A percentile compares a stretch with the other conserved stretches of the same genome.
phyloP scores from a whole-genome alignment of 2,797 vertebrate species.

The Balearica regulorum region DNA sequence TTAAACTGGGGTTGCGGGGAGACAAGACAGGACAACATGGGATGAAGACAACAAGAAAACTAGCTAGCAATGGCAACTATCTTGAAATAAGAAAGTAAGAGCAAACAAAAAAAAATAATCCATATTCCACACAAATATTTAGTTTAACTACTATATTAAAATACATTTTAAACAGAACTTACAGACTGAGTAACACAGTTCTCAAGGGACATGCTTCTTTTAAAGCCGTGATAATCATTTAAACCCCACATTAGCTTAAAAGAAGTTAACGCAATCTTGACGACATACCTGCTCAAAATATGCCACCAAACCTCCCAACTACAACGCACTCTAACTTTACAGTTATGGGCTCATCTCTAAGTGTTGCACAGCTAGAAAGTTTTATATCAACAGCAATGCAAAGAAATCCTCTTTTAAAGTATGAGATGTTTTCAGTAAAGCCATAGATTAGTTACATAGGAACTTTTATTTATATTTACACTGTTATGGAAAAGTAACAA shows the following conservation, averaged over 20 bases:
- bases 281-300: background rate
- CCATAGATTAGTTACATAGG: background rate
- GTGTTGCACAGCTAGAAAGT: background rate
- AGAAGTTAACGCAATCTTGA: background rate
- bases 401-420: background rate
- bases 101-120: background rate
- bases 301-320: background rate
- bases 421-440: background rate
- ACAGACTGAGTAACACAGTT: background rate
- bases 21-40: background rate
- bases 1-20: background rate
- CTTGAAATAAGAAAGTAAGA: background rate
- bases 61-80: background rate
- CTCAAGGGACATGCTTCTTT: rapidly evolving
- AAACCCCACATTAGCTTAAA: background rate
- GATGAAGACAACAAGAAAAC: background rate
- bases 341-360: background rate
- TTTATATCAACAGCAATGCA: background rate
- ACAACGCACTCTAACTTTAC: background rate
- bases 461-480: background rate
- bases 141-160: background rate
- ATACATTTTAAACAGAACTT: background rate
- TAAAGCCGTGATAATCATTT: background rate
- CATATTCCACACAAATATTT: background rate
- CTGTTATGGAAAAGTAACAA: background rate